Evolutionary conservation across 2,888 invertebrate species (phyloP).

Genomic region (Mesorhabditis belari): DNA sequence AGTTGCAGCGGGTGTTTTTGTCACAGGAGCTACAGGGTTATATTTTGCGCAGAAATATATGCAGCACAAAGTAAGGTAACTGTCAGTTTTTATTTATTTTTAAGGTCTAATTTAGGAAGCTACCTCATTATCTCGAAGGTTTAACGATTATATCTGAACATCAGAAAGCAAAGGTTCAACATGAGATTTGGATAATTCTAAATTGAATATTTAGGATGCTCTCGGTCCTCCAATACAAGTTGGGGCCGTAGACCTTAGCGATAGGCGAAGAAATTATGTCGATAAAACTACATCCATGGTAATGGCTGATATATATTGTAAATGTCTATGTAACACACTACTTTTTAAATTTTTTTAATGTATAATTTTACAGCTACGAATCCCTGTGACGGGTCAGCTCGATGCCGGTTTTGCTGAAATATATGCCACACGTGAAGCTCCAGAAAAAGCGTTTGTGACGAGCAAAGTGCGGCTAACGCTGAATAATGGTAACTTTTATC

Average conservation of each 20-base stretch:
- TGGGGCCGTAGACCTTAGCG: conserved; percentile 43
- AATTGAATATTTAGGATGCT: conserved; percentile 12
- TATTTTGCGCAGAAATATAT: conserved; percentile 43
- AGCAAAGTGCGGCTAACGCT: conserved; percentile 13
- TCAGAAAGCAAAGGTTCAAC: conserved; percentile 20
- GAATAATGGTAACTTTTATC: background rate
- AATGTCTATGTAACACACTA: background rate
- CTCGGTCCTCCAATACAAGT: conserved; percentile 46
- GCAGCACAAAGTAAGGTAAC: conserved; percentile 33
- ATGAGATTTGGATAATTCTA: conserved; percentile 4
- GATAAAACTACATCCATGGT: conserved; percentile 40
- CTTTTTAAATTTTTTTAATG: background rate
- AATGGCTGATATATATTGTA: too few species aligned
- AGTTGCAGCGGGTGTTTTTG: conserved; percentile 42
- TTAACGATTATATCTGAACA: conserved; percentile 44
- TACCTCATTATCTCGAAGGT: conserved; percentile 41
- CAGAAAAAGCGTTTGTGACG: conserved; percentile 23
- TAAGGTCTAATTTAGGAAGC: conserved; percentile 15
- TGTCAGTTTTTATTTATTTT: too few species aligned
- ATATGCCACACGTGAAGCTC: conserved; percentile 19
- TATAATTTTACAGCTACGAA: conserved; percentile 31
- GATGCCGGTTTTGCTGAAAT: conserved; percentile 44
- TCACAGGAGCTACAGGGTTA: conserved; percentile 39
- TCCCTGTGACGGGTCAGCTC: conserved; percentile 39
- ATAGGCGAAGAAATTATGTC: conserved; percentile 43